Base-by-base conservation (phyloP, 1,140 invertebrate species). In the Sinella curviseta region DNA sequence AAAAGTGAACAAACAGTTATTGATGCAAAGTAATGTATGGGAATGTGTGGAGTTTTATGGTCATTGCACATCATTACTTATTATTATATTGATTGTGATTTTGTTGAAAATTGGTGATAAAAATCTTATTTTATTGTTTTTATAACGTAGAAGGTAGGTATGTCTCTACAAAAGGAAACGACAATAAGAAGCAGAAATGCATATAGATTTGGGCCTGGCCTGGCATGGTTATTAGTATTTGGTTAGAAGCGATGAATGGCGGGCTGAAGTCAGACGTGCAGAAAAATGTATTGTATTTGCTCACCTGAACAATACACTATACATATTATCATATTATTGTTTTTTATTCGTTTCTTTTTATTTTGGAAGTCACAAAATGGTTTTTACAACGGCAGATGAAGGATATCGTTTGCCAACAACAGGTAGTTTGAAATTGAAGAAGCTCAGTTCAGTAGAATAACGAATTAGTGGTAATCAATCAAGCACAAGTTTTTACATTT, bases 111-210 rank as follows among this genome's bases (percentile, higher is more conserved):
- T 60, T 60, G 57, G 57, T 26, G 57, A 60, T 60, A 60, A 60
- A 60, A 60, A 60, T 60, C 57, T n/a, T 8, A 14, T 60, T 60
- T 60, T 60, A 60, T 60, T 60, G 12, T 60, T 60, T 60, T 60
- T 26, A 17, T 60, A 60, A 60, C 57, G 24, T 14, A n/a, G 12
- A 60, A 14, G 57, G 12, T 26, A 60, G 12, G 39, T 20, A 20
- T 48, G 39, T 48, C 8, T 20, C 20, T 48, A 48, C 39, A 26
- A 60, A 26, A 60, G 57, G 57, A 60, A 60, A 60, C 24, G 39
- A 4, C 57, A 60, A 60, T 3, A 60, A 60, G 24, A 4, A 60
- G 14, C 8, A 60, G 24, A 16, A 60, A 12, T 8, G 8, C 8
- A 48, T 12, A 20, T 48, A 48, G 39, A 12, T 20, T 48, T 48